Base-by-base conservation (phyloP, 2,888 invertebrate genomes). In the Lypha dubia region DNA sequence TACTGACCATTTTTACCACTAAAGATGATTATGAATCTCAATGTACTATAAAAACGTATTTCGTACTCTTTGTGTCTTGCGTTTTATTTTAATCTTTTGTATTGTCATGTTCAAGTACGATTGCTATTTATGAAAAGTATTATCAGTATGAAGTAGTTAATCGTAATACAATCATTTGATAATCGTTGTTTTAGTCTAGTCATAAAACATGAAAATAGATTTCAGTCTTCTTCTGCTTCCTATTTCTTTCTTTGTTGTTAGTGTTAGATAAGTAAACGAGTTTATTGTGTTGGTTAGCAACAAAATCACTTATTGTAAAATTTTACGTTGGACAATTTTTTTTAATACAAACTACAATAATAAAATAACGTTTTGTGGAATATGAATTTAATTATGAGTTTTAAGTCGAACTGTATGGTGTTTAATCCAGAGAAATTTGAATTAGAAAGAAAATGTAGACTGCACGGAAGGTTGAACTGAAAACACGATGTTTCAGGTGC, bases 1-100 rank as follows among this genome's bases (percentile, higher is more conserved):
- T 71, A 53, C 44, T 79, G 71, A 70, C 63, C 63, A 63, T 63
- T 53, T 38, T 24, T 32, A 20, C 38, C 70, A 71, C 35, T 44
- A 62, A n/a, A 38, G 35, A 73, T 62, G 15, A 49, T n/a, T 28
- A 56, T 56, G 24, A 56, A 70, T 56, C 41, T 70, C 44, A 20
- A 71, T 20, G 44, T 58, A 60, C 46, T 58, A n/a, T n/a, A n/a
- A 32, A 71, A 49, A 60, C 60, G 11, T 35, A 56, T 28, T 60
- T 60, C 51, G 13, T 35, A 41, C 41, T 60, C 41, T 63, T 71
- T 53, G 24, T 17, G 51, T 53, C 22, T 53, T 53, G 13, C 2
- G 3, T 41, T 44, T 41, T 44, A 41, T 62, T 38, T 53, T 15
- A 8, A 38, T 28, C 22, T 20, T 41, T 17, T 76, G 46, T 13